Base-by-base conservation (phyloP, 2,113 vertebrate species). In the Lampris incognitus region DNA sequence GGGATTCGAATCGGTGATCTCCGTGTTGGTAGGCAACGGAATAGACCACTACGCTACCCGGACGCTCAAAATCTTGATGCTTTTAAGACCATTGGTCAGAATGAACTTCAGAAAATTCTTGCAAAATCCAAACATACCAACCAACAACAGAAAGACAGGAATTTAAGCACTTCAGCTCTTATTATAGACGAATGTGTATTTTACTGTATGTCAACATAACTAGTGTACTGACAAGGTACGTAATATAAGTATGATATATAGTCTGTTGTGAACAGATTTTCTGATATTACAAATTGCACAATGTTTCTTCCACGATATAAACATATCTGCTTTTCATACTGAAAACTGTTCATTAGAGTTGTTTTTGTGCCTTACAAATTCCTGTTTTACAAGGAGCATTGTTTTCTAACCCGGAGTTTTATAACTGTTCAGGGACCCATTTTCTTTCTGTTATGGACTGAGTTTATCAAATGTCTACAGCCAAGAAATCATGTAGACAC, bases 281-380 rank as follows among this genome's bases (percentile, higher is more conserved):
- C 70, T 49, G 75, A 46, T 68, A 56, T 77, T 50, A 54, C 24
- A 50, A 46, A 39, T 60, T 61, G 49, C 38, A 84, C 71, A 1
- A 9, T 68, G 54, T 65, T 72, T 74, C 44, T 72, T 37, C 62
- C 11, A 64, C 8, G 57, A 24, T 37, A 13, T 2, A 8, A 51
- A 42, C 61, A 59, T 3, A 66, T 52, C 61, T 72, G 78, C 55
- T 80, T 85, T 39, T 78, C 58, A 74, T 65, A 80, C 37, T 75
- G 83, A 75, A 83, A 81, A 72, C 55, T n/a, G 1, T 24, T 70
- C 11, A 61, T 36, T 75, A 66, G 75, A 84, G 59, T 79, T 81
- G 59, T 69, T 51, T 44, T 48, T 68, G 90, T 93, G 90, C 91
- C 91, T 91, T 92, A 79, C 60, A 44, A 66, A 52, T 13, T 75